Evolutionary conservation across 2,797 vertebrate species (phyloP).

Genomic region (Squalus acanthias): DNA sequence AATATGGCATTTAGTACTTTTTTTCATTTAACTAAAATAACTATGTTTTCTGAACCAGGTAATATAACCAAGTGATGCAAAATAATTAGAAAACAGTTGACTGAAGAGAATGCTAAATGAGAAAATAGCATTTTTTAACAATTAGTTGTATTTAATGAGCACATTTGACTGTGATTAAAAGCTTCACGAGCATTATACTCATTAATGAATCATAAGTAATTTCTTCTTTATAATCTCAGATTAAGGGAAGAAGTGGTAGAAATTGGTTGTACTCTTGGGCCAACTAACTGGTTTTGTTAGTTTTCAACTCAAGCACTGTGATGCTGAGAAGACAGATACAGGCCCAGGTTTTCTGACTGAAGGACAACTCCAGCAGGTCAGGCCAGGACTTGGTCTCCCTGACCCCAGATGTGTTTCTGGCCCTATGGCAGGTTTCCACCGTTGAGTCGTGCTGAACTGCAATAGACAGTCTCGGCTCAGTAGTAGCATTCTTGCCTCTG

Average conservation of each 20-base stretch:
- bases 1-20: not conserved
- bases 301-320: too few relatives aligned
- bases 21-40: too few relatives aligned
- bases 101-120: not conserved
- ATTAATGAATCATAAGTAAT: not conserved
- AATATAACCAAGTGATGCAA: not conserved
- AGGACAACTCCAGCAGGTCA: too few relatives aligned
- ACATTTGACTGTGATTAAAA: not conserved
- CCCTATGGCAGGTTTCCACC: too few relatives aligned
- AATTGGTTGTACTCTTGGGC: too few relatives aligned
- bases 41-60: not conserved
- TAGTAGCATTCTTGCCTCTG: not conserved
- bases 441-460: too few relatives aligned
- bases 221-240: not conserved
- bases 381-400: too few relatives aligned
- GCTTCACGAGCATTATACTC: not conserved
- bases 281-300: not conserved
- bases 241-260: not conserved
- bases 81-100: not conserved
- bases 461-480: not conserved
- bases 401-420: too few relatives aligned
- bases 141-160: too few relatives aligned
- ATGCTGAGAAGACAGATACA: too few relatives aligned
- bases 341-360: too few relatives aligned
- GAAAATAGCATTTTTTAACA: not conserved